Percentiles rank a stretch among this genome's conserved stretches.
Conservation (phyloP, 2,113 vertebrate genomes). For the Microcebus murinus region DNA sequence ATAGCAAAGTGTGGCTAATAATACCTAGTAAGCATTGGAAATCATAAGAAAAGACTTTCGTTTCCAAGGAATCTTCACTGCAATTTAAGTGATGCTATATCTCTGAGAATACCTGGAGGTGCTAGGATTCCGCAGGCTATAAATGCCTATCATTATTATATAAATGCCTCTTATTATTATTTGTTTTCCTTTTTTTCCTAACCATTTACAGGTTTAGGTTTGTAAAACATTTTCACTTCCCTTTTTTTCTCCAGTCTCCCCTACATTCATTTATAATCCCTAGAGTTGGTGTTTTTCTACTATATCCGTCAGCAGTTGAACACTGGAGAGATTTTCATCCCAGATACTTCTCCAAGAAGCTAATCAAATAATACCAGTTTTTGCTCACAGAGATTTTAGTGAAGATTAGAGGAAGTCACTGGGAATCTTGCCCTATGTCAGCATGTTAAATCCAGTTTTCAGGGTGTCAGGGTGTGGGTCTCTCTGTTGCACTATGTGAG, state of each 20-base stretch:
- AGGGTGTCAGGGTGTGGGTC: neutral
- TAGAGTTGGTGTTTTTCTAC: neutral
- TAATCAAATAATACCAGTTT: neutral
- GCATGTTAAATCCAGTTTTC: neutral
- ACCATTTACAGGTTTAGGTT: neutral
- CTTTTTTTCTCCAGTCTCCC: neutral
- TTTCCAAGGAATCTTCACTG: neutral
- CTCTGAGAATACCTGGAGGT: neutral
- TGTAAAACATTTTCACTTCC: neutral
- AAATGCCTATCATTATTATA: neutral
- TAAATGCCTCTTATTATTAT: neutral
- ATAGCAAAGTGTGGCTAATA: neutral
- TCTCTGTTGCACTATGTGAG: neutral
- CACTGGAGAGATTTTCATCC: neutral
- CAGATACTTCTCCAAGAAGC: neutral
- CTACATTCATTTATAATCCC: neutral
- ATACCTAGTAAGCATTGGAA: neutral
- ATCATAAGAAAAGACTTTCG: neutral
- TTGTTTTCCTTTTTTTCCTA: neutral
- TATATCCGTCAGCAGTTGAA: neutral
- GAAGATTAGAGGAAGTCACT: neutral
- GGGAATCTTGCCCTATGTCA: neutral
- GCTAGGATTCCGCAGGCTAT: neutral
- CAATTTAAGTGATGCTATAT: neutral
- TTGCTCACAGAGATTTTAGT: neutral